These are phyloP conservation scores for Dermatemys mawii DNA, from an alignment of 2,113 vertebrate genomes.

Conservation along the genomic window DNA sequence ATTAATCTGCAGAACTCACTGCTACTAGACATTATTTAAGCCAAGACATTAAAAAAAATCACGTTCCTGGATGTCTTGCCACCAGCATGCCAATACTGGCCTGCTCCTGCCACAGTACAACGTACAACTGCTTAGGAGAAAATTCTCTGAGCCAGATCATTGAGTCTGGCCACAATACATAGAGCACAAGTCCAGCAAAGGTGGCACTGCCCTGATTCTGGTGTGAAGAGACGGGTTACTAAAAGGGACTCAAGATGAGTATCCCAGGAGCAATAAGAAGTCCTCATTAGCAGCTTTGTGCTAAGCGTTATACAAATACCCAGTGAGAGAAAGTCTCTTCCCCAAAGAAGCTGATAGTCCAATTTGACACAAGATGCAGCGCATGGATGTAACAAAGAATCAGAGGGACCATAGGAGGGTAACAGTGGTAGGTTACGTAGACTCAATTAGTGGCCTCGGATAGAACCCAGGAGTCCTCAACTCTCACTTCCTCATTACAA, in stretches of 20 bases:
- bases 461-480: neutral
- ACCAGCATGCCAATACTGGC: neutral
- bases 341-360: neutral
- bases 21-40: neutral
- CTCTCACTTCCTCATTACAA: neutral
- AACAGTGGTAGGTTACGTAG: neutral
- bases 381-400: neutral
- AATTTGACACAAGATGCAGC: neutral
- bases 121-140: neutral
- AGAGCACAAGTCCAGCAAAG: neutral
- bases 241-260: neutral
- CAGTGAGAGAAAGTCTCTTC: neutral
- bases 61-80: neutral
- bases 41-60: neutral
- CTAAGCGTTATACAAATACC: neutral
- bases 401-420: neutral
- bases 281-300: neutral
- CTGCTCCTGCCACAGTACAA: no score
- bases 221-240: neutral
- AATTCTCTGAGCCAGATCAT: neutral
- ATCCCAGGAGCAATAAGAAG: neutral
- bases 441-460: neutral
- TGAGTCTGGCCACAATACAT: neutral
- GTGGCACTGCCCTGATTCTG: neutral
- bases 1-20: constrained; percentile 6